Conservation (phyloP, 2,888 invertebrate genomes). For the Hypsopygia costalis region DNA sequence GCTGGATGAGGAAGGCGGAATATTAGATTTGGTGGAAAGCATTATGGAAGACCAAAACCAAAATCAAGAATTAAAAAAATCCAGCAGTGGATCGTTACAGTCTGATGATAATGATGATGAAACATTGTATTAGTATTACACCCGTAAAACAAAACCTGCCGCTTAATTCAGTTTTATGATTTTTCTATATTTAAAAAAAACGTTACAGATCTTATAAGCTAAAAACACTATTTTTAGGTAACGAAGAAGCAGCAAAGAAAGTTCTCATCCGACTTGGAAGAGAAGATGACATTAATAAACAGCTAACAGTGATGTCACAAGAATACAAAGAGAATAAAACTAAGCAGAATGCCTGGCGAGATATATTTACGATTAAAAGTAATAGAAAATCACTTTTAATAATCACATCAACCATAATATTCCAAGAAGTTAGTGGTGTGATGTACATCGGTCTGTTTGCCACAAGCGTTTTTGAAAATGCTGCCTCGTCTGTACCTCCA, state of each 20-base stretch:
- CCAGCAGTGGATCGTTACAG: too few species aligned
- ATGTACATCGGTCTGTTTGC: conserved; percentile 23
- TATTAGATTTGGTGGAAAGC: too few species aligned
- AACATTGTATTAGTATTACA: too few species aligned
- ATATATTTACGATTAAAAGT: conserved; percentile 26
- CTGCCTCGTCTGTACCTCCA: conserved; percentile 27
- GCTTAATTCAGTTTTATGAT: too few species aligned
- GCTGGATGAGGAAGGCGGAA: too few species aligned
- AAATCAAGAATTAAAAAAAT: too few species aligned
- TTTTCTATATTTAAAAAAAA: too few species aligned
- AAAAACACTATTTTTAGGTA: conserved; percentile 29
- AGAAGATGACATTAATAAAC: conserved; percentile 21
- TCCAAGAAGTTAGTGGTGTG: conserved; percentile 29
- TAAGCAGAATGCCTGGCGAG: conserved; percentile 20
- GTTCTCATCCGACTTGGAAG: conserved; percentile 22
- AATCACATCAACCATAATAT: conserved; percentile 18
- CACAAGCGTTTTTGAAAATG: conserved; percentile 28
- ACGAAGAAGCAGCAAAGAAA: conserved; percentile 19
- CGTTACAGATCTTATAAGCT: too few species aligned
- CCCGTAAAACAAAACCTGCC: too few species aligned
- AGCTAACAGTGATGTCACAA: conserved; percentile 9
- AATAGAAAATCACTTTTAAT: conserved; percentile 29
- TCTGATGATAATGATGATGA: too few species aligned
- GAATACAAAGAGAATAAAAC: conserved; percentile 13
- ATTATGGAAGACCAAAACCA: too few species aligned